A percentile compares a stretch with the other conserved stretches of the same genome.
Conservation (phyloP, 2,797 vertebrate species). For the Rachycentron canadum region DNA sequence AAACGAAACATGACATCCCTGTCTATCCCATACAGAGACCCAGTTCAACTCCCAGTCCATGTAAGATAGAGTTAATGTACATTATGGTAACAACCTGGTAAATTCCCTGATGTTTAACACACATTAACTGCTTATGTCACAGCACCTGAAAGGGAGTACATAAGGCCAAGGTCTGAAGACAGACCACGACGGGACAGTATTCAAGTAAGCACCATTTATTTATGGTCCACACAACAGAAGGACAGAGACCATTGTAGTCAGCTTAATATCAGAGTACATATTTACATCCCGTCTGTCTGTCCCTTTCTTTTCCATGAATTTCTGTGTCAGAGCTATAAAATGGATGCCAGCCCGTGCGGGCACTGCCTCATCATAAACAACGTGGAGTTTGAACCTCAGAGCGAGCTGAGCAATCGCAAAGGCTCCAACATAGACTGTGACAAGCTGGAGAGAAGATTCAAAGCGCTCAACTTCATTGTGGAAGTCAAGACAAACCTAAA, state of each 20-base stretch:
- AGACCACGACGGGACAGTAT: slow-evolving; percentile 79
- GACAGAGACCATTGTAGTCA: not conserved
- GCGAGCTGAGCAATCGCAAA: slow-evolving; percentile 70
- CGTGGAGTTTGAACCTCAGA: slow-evolving; percentile 82
- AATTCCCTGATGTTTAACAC: not conserved
- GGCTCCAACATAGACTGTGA: slow-evolving; percentile 91
- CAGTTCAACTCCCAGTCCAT: slow-evolving; percentile 49
- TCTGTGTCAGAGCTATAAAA: slow-evolving; percentile 86
- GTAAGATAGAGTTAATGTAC: slow-evolving; percentile 61
- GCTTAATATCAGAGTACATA: not conserved
- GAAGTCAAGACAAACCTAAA: slow-evolving; percentile 86
- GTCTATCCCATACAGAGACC: slow-evolving; percentile 46
- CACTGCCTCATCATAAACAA: slow-evolving; percentile 96
- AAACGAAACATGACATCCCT: slow-evolving; percentile 30
- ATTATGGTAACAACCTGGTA: not conserved
- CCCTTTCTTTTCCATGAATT: not conserved
- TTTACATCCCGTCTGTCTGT: not conserved
- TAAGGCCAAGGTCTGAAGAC: slow-evolving; percentile 24
- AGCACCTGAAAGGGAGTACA: slow-evolving; percentile 68
- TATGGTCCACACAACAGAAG: not conserved
- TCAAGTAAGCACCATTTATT: slow-evolving; percentile 67
- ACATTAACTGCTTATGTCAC: slow-evolving; percentile 32
- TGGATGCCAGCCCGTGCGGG: slow-evolving; percentile 89
- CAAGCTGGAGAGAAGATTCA: slow-evolving; percentile 89
- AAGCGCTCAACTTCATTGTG: slow-evolving; percentile 85